phyloP scores from a whole-genome alignment of 1,140 invertebrate genomes.

The Hermetia illucens region DNA sequence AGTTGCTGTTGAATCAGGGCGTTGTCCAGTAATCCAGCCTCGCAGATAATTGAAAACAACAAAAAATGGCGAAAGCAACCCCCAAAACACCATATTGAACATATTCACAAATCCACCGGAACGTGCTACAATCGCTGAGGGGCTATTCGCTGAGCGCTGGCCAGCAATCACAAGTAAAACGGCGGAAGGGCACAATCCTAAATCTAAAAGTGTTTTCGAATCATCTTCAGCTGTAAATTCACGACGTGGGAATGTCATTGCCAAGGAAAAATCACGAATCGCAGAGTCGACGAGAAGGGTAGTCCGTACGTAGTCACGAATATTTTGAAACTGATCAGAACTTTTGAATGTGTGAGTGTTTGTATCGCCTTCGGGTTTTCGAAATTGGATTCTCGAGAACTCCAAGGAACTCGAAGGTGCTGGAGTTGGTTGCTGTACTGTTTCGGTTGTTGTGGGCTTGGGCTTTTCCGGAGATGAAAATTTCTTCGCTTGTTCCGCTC shows the following conservation, averaged over 20 bases:
- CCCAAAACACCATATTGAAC: conserved; percentile 28
- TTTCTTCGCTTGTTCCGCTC: conserved; percentile 36
- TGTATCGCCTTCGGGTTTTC: conserved; percentile 56
- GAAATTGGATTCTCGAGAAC: conserved; percentile 71
- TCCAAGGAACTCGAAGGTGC: conserved; percentile 28
- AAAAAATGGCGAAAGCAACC: conserved; percentile 30
- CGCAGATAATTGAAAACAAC: conserved; percentile 27
- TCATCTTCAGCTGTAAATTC: conserved; percentile 51
- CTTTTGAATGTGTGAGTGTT: conserved; percentile 29
- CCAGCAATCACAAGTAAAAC: conserved; percentile 59
- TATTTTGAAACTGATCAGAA: conserved; percentile 27
- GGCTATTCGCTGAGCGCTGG: conserved; percentile 3
- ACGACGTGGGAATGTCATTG: conserved; percentile 63
- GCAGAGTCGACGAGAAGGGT: conserved; percentile 16
- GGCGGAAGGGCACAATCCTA: conserved; percentile 64
- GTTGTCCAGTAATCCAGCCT: conserved; percentile 1
- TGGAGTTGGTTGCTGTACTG: conserved; percentile 55
- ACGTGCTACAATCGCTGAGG: conserved; percentile 17
- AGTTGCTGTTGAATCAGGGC: background rate
- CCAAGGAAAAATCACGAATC: conserved; percentile 48
- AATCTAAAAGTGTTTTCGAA: conserved; percentile 42
- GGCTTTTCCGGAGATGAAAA: conserved; percentile 33
- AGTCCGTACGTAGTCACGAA: conserved; percentile 24
- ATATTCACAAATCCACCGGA: conserved; percentile 14
- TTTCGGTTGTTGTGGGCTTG: conserved; percentile 54